These are phyloP conservation scores for Dendropsophus ebraccatus DNA, from an alignment of 2,113 vertebrate species.

Conservation along the genomic window DNA sequence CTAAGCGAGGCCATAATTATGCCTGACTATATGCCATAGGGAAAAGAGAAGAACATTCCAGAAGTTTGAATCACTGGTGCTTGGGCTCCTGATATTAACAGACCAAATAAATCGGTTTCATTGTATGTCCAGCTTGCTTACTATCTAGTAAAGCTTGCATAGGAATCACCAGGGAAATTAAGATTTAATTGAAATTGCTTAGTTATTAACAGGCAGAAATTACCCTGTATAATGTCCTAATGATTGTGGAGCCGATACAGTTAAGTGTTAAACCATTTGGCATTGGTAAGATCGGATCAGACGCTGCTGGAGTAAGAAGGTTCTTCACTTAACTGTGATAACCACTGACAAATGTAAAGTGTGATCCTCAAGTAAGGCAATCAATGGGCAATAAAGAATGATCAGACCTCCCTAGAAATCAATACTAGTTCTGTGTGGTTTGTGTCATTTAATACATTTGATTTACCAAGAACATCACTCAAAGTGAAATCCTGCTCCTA, in stretches of 20 bases:
- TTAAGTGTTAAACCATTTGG: slow-evolving; percentile 27
- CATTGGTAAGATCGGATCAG: slow-evolving; percentile 20
- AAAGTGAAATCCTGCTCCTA: neutral
- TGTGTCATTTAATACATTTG: slow-evolving; percentile 21
- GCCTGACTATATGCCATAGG: slow-evolving; percentile 45
- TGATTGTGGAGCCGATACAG: too few species aligned
- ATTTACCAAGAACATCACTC: slow-evolving; percentile 28
- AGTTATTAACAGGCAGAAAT: slow-evolving; percentile 3
- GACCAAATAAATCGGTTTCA: slow-evolving; percentile 40
- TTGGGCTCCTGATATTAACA: slow-evolving; percentile 34
- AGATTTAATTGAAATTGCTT: slow-evolving; percentile 49
- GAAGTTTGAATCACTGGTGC: neutral
- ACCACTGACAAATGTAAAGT: slow-evolving; percentile 42
- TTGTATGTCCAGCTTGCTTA: slow-evolving; percentile 45
- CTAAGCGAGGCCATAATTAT: slow-evolving; percentile 52
- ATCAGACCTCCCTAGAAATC: slow-evolving; percentile 33
- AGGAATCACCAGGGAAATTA: slow-evolving; percentile 29
- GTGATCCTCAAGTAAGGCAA: neutral
- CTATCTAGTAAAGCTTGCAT: slow-evolving; percentile 32
- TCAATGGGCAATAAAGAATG: slow-evolving; percentile 43
- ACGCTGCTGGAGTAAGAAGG: neutral
- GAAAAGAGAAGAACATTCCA: neutral
- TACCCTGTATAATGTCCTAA: slow-evolving; percentile 34
- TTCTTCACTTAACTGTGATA: slow-evolving; percentile 37
- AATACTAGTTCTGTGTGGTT: neutral